Evolutionary conservation across 35 echinoderm and acorn worm genomes (phyloP).

Genomic region (Ptychodera flava): DNA sequence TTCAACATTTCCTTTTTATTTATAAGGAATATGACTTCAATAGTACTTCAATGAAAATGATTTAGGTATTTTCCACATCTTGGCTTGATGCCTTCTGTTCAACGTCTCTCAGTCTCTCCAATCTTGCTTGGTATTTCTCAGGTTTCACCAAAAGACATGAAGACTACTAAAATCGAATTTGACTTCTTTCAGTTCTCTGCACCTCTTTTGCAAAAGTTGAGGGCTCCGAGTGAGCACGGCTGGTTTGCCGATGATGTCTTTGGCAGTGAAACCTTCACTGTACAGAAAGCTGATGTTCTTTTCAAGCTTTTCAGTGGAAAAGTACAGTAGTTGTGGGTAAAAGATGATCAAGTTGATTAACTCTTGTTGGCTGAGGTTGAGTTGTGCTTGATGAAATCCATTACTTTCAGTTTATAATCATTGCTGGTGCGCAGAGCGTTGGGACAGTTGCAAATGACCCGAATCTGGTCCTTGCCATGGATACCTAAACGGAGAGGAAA

Average conservation of each 20-base stretch:
- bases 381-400: not conserved
- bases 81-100: no score
- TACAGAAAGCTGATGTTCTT: not conserved
- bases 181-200: not conserved
- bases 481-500: not conserved
- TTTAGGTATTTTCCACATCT: no score
- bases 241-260: not conserved
- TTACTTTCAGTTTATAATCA: not conserved
- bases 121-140: not conserved
- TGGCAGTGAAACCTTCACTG: not conserved
- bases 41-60: no score
- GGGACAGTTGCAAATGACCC: not conserved
- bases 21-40: no score
- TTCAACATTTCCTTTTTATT: no score
- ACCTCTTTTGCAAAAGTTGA: not conserved
- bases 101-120: not conserved
- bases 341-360: not conserved
- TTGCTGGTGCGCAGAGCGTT: not conserved
- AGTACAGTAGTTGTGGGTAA: not conserved
- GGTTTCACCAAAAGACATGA: not conserved
- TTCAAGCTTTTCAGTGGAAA: not conserved
- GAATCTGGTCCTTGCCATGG: not conserved
- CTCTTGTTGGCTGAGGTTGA: not conserved
- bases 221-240: not conserved
- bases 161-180: not conserved